A percentile compares a stretch with the other conserved stretches of the same genome.
These are phyloP conservation scores for Dendrocopos noguchii DNA, from an alignment of 2,113 vertebrate genomes.

Conservation along the genomic window DNA sequence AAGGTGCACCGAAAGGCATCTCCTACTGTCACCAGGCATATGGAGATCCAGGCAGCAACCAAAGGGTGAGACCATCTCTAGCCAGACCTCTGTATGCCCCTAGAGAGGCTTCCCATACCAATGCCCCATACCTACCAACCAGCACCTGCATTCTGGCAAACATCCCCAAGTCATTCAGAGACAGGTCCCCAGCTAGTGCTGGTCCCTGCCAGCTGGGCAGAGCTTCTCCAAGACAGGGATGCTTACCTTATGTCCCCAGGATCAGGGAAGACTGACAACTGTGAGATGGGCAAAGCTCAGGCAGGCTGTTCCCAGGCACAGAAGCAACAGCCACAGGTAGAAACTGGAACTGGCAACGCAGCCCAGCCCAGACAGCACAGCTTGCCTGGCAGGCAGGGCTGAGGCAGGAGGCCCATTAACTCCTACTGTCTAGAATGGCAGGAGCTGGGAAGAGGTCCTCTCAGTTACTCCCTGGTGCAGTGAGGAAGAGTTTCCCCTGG, in stretches of 20 bases:
- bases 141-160: neutral
- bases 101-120: neutral
- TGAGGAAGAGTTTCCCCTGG: neutral
- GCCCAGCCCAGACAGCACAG: neutral
- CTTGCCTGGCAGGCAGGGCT: neutral
- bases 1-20: neutral
- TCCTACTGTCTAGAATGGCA: neutral
- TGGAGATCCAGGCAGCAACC: neutral
- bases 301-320: neutral
- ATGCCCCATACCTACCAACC: neutral
- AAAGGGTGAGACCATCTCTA: neutral
- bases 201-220: neutral
- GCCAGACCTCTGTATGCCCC: neutral
- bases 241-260: neutral
- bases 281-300: neutral
- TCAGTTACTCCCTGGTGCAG: neutral
- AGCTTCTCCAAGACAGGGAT: neutral
- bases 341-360: neutral
- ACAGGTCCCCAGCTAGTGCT: neutral
- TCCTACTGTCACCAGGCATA: accelerated
- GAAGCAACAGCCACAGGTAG: neutral
- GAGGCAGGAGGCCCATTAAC: neutral
- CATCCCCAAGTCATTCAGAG: neutral
- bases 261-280: neutral
- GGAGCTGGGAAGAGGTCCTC: neutral